Evolutionary conservation across 2,888 invertebrate genomes (phyloP).

Genomic region (Meandrusa payeni): DNA sequence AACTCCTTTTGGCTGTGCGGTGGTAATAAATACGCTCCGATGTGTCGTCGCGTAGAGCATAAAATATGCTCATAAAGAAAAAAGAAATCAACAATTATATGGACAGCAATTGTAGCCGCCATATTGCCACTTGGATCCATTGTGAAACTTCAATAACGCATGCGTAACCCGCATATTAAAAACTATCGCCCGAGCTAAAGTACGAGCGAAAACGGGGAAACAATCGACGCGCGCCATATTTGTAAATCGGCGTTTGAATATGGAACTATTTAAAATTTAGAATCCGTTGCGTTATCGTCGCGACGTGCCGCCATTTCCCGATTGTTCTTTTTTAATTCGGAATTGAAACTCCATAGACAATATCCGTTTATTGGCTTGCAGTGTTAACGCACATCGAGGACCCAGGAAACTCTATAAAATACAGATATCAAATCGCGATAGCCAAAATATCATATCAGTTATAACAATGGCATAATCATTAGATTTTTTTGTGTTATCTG

Average conservation of each 20-base stretch:
- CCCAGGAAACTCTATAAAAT: constrained; percentile 2
- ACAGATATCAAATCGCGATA: constrained; percentile 8
- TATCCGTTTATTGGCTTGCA: constrained; percentile 22
- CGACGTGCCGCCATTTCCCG: constrained; percentile 74
- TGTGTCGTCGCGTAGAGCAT: constrained; percentile 18
- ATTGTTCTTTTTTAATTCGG: constrained; percentile 63
- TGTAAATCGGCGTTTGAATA: constrained; percentile 72
- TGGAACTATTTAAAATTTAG: constrained; percentile 80
- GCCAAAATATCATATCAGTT: constrained; percentile 8
- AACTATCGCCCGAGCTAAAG: constrained; percentile 53
- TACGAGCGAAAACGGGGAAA: constrained; percentile 78
- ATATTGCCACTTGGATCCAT: constrained; percentile 60
- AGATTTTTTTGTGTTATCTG: constrained; percentile 9
- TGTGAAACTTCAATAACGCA: constrained; percentile 73
- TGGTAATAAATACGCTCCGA: constrained; percentile 17
- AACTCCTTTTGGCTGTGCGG: constrained; percentile 14
- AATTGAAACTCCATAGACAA: constrained; percentile 33
- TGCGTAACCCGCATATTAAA: constrained; percentile 78
- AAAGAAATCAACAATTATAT: constrained; percentile 36
- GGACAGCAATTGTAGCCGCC: constrained; percentile 53
- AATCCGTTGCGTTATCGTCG: constrained; percentile 78
- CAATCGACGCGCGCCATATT: constrained; percentile 74
- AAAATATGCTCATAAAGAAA: constrained; percentile 28
- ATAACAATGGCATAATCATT: constrained; percentile 10
- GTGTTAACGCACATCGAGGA: constrained; percentile 1